phyloP scores from a whole-genome alignment of 2,797 vertebrate species.

The Sebastes oblongus region DNA sequence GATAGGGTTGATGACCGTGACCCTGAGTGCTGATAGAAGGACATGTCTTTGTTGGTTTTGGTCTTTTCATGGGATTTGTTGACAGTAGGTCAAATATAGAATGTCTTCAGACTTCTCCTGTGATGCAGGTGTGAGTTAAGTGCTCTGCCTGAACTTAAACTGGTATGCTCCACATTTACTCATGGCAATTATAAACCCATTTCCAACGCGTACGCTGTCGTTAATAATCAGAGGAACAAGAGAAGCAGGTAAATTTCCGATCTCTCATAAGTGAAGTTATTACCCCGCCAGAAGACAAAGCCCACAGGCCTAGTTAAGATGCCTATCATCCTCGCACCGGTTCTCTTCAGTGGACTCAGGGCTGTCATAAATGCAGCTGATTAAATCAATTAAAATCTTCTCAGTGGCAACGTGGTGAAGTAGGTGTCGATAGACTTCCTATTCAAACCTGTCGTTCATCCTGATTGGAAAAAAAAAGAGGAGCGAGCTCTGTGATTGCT shows the following conservation, averaged over 20 bases:
- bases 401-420: conserved; percentile 11
- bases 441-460: background rate
- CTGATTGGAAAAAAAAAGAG: conserved; percentile 10
- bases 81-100: too few relatives aligned
- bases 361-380: conserved; percentile 27
- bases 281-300: conserved; percentile 16
- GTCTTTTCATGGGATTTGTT: too few relatives aligned
- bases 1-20: background rate
- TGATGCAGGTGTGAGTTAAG: too few relatives aligned
- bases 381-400: conserved; percentile 35
- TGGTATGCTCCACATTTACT: background rate
- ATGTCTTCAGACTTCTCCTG: too few relatives aligned
- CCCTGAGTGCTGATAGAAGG: too few relatives aligned
- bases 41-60: too few relatives aligned
- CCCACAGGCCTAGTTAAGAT: conserved; percentile 25
- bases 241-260: background rate
- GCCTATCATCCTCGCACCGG: background rate
- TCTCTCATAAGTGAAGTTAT: conserved; percentile 5
- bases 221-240: background rate
- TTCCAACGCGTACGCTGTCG: background rate
- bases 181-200: background rate
- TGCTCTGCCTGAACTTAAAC: too few relatives aligned
- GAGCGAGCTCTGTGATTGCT: conserved; percentile 21
- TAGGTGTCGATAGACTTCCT: background rate
- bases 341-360: conserved; percentile 6